Evolutionary conservation across 2,113 vertebrate genomes (phyloP).

Genomic region (Cinclus mexicanus): DNA sequence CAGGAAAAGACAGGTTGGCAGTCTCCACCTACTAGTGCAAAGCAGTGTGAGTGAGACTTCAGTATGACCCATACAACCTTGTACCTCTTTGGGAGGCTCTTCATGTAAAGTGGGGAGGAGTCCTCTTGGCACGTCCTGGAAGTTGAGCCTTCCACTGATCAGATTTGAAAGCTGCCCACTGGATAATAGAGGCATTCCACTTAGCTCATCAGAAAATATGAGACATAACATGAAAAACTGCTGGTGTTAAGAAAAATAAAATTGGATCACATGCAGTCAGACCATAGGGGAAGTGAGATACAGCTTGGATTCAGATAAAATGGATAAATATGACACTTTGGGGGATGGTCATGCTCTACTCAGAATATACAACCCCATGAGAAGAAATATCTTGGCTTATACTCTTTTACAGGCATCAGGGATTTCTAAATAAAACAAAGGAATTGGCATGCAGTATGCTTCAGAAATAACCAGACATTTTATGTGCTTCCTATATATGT

Average conservation of each 20-base stretch:
- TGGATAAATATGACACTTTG: not conserved
- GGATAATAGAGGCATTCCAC: not conserved
- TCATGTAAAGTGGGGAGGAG: not conserved
- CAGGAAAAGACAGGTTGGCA: not conserved
- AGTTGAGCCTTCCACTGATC: not conserved
- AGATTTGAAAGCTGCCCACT: not conserved
- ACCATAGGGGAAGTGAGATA: not conserved
- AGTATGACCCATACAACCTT: not conserved
- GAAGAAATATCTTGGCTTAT: not conserved
- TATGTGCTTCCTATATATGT: not conserved
- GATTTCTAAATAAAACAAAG: not conserved
- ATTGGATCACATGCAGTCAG: not conserved
- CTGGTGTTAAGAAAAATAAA: not conserved
- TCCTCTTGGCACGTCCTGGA: not conserved
- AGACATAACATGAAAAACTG: not conserved
- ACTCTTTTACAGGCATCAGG: not conserved
- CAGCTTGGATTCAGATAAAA: not conserved
- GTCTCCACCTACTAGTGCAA: not conserved
- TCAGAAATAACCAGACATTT: not conserved
- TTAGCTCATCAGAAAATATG: not conserved
- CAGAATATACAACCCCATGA: not conserved
- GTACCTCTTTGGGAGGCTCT: not conserved
- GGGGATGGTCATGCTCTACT: not conserved
- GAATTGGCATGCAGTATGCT: not conserved
- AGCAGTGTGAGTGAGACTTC: not conserved